phyloP scores from a whole-genome alignment of 2,113 vertebrate genomes.

The Cheilinus undulatus region DNA sequence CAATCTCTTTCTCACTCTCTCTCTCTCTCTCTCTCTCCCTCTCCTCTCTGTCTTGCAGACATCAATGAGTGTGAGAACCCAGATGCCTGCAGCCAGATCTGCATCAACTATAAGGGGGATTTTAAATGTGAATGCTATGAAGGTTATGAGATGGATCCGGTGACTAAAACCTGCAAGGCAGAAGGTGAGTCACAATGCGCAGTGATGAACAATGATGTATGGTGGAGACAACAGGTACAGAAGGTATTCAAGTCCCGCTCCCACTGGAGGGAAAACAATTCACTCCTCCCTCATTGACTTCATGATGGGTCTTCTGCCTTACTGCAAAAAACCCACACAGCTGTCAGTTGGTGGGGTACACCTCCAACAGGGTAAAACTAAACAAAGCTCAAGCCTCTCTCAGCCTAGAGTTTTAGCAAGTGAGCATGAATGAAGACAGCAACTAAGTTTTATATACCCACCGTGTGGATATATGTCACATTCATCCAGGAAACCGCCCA shows the following conservation, averaged over 20 bases:
- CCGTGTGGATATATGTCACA: too few species aligned
- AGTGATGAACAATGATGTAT: not conserved
- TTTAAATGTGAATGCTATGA: conserved; percentile 96
- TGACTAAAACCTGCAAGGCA: conserved; percentile 95
- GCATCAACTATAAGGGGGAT: conserved; percentile 97
- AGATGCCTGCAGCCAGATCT: conserved; percentile 95
- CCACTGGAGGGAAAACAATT: not conserved
- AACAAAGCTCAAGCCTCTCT: too few species aligned
- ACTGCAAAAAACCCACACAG: too few species aligned
- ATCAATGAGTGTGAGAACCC: conserved; percentile 95
- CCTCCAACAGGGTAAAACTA: too few species aligned
- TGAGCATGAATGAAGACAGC: too few species aligned
- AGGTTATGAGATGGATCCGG: conserved; percentile 94
- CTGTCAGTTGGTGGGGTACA: too few species aligned
- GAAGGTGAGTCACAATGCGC: conserved; percentile 85
- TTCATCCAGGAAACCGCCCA: too few species aligned
- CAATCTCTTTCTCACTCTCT: conserved; percentile 62
- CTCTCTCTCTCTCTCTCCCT: conserved; percentile 65
- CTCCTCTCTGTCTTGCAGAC: conserved; percentile 82
- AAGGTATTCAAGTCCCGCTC: not conserved
- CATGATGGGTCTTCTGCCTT: too few species aligned
- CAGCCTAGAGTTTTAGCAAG: too few species aligned
- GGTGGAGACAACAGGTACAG: not conserved
- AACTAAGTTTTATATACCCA: too few species aligned
- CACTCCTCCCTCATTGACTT: too few species aligned